Conservation (phyloP, 2,113 vertebrate genomes). For the Chelonoidis abingdonii region DNA sequence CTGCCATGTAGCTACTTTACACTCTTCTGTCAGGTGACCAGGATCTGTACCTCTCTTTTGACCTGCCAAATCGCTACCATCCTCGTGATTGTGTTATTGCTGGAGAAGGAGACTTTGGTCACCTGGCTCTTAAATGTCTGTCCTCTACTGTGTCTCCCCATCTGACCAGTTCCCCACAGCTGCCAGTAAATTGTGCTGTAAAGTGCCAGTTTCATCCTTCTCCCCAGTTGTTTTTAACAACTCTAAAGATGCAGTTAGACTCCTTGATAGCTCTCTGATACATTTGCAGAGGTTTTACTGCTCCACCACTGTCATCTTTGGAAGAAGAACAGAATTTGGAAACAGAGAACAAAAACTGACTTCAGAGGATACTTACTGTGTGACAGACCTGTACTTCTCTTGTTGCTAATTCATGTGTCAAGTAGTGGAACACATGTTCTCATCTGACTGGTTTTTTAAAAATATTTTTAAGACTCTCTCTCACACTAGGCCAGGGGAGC, state of each 20-base stretch:
- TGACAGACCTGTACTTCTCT: no score
- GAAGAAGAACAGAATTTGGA: no score
- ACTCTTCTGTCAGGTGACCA: background rate
- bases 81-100: rapidly evolving
- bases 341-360: background rate
- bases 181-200: background rate
- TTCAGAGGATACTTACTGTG: background rate
- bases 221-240: background rate
- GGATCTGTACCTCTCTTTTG: background rate
- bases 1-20: background rate
- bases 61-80: background rate
- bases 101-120: background rate
- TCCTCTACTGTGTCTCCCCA: background rate
- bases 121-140: background rate
- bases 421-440: background rate
- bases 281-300: background rate
- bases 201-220: background rate
- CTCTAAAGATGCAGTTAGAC: background rate
- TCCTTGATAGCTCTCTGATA: background rate
- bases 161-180: background rate
- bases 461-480: rapidly evolving
- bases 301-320: background rate
- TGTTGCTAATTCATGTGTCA: background rate
- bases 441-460: background rate
- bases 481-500: no score